These are phyloP conservation scores for Ramphastos sulfuratus DNA, from an alignment of 2,113 vertebrate species.

Conservation along the genomic window DNA sequence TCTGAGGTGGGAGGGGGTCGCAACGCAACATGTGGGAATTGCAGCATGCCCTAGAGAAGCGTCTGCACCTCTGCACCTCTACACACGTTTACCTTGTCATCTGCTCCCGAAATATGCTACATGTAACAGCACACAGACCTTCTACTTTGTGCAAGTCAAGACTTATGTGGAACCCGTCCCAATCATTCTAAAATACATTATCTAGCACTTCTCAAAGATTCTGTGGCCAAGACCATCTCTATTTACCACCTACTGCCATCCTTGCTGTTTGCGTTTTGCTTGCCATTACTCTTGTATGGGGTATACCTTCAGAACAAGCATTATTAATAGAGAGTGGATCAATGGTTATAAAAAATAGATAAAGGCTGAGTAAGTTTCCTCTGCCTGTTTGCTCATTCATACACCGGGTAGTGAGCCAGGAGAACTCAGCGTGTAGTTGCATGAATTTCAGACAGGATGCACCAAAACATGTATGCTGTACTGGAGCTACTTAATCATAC, in stretches of 20 bases:
- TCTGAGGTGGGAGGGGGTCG: background rate
- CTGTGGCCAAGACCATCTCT: background rate
- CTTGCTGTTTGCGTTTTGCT: background rate
- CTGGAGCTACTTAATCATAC: background rate
- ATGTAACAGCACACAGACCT: background rate
- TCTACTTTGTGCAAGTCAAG: background rate
- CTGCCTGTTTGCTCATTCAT: background rate
- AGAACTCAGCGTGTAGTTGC: background rate
- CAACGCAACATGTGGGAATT: background rate
- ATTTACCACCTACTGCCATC: background rate
- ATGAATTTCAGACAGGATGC: background rate
- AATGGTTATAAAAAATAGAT: constrained; percentile 20
- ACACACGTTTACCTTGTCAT: background rate
- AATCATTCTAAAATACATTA: background rate
- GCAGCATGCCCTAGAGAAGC: background rate
- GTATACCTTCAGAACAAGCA: background rate
- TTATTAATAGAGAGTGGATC: background rate
- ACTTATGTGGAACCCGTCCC: background rate
- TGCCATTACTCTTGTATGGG: background rate
- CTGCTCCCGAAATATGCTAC: background rate
- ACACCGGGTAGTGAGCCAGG: constrained; percentile 23
- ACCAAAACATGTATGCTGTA: background rate
- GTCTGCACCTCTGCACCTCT: background rate
- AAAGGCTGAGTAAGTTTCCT: background rate
- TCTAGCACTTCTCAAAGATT: background rate